Evolutionary conservation across 2,113 vertebrate genomes (phyloP).

Genomic region (Corydoras sp.): DNA sequence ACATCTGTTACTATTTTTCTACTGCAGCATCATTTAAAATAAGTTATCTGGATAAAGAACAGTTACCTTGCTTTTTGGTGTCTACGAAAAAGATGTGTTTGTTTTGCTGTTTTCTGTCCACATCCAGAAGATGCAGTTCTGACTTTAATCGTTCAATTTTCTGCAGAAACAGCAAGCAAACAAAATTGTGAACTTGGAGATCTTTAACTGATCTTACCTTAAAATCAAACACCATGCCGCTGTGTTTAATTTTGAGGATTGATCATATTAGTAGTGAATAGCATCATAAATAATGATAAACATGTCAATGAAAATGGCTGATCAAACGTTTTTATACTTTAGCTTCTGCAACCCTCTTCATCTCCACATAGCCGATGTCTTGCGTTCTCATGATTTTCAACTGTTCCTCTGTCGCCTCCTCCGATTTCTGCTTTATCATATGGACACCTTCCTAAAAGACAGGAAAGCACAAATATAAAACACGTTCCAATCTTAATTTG

Average conservation of each 20-base stretch:
- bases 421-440: slow-evolving; percentile 60
- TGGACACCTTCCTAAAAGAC: slow-evolving; percentile 88
- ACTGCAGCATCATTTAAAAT: no score
- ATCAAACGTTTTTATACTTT: slow-evolving; percentile 79
- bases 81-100: slow-evolving; percentile 85
- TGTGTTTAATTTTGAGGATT: no score
- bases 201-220: no score
- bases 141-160: slow-evolving; percentile 94
- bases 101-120: slow-evolving; percentile 70
- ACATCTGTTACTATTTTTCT: no score
- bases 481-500: not conserved
- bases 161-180: slow-evolving; percentile 64
- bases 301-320: no score
- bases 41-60: no score
- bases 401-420: slow-evolving; percentile 81
- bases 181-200: not conserved
- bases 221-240: no score
- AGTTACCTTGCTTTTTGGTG: slow-evolving; percentile 76
- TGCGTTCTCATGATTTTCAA: slow-evolving; percentile 87
- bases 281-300: no score
- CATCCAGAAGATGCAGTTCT: slow-evolving; percentile 91
- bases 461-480: not conserved
- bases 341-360: slow-evolving; percentile 86
- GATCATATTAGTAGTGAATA: no score
- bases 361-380: slow-evolving; percentile 90